Evolutionary conservation across 2,113 vertebrate species (phyloP).

Genomic region (Sorex araneus): DNA sequence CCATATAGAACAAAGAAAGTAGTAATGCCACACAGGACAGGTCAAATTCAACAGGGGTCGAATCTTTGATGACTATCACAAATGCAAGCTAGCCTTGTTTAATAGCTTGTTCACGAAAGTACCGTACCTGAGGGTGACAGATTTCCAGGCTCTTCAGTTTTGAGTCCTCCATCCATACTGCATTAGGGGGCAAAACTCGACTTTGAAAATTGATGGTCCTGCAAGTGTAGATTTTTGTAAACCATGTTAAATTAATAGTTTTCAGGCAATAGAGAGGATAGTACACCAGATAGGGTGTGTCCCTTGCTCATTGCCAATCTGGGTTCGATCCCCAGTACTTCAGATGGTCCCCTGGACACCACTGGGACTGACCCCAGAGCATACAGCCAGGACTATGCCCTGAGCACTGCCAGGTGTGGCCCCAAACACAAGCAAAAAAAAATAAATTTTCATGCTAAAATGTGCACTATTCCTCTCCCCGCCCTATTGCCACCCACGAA

Average conservation of each 20-base stretch:
- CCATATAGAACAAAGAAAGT: slow-evolving; percentile 52
- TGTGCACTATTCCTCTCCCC: neutral
- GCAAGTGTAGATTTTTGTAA: slow-evolving; percentile 61
- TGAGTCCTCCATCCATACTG: slow-evolving; percentile 97
- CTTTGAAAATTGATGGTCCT: slow-evolving; percentile 97
- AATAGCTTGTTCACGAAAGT: slow-evolving; percentile 14
- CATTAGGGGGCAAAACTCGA: slow-evolving; percentile 93
- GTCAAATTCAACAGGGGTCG: neutral
- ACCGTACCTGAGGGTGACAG: slow-evolving; percentile 96
- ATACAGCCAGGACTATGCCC: no score
- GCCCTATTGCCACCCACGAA: no score
- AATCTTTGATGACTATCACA: neutral
- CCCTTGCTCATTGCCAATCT: no score
- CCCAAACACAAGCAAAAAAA: no score
- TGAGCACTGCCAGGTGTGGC: no score
- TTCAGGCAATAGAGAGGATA: neutral
- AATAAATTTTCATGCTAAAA: neutral
- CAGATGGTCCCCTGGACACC: no score
- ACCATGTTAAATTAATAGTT: neutral
- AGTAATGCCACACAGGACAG: neutral
- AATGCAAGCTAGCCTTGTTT: neutral
- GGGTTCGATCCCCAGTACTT: no score
- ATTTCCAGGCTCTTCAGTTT: slow-evolving; percentile 96
- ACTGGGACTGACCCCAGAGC: no score
- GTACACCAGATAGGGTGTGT: no score